These are phyloP conservation scores for Platygyra sinensis DNA, from an alignment of 64 coral and sea anemone species.

Conservation along the genomic window DNA sequence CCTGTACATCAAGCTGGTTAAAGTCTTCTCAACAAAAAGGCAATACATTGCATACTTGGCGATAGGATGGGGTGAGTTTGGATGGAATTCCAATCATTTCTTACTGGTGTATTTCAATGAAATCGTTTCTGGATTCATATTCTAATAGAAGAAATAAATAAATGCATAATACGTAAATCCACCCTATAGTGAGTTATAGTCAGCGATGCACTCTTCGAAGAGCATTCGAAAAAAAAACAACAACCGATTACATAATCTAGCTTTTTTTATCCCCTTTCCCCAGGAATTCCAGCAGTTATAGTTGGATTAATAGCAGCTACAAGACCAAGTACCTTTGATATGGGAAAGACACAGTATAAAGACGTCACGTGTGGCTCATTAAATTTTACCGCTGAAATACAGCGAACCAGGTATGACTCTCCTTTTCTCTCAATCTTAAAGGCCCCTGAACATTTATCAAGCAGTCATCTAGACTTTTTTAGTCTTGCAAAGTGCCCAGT, in stretches of 20 bases:
- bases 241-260: neutral
- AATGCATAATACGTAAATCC: too few relatives aligned
- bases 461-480: too few relatives aligned
- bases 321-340: constrained; percentile 14
- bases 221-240: neutral
- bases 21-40: constrained; percentile 71
- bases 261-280: neutral
- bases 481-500: too few relatives aligned
- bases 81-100: neutral
- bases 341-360: neutral
- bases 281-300: constrained; percentile 13
- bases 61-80: constrained; percentile 81
- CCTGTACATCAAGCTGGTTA: constrained; percentile 87
- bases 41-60: constrained; percentile 56
- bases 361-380: constrained; percentile 13
- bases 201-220: neutral
- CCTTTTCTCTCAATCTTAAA: neutral
- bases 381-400: neutral
- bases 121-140: neutral
- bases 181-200: too few relatives aligned
- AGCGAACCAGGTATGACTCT: neutral
- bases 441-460: too few relatives aligned
- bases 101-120: neutral
- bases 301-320: constrained; percentile 29
- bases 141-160: neutral